Evolutionary conservation across 2,888 invertebrate species (phyloP), one percentile per base, ranked within the genome.

Genomic region (Megastigmus dorsalis): DNA sequence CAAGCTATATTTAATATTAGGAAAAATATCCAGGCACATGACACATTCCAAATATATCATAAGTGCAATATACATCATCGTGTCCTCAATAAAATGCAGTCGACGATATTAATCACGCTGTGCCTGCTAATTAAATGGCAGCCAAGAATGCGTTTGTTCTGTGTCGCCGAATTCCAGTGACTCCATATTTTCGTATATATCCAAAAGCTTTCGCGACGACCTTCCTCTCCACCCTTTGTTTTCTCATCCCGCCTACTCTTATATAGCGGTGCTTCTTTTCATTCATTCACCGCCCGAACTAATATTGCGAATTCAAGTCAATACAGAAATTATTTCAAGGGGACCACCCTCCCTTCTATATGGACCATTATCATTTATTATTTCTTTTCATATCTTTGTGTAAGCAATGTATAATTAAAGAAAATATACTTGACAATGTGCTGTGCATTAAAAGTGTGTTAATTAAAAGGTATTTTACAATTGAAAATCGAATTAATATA

Each of bases 121-220:
- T 7, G 7, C 45, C 10, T 2, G 55, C 71, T 71, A 66, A 73
- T 73, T 66, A 73, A 73, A 72, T 28, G 48, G 2, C 45, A 20
- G 0, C 20, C 55, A 20, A 36, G 71, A 63, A 63, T 63, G 62
- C 48, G 48, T 48, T 55, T 63, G 38, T 55, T 60, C 41, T 26
- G 13, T 41, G 20, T 13, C 20, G 28, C 48, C 15, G 18, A 38
- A 55, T 63, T 60, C 50, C 28, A 38, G 7, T 15, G 15, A 13
- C 65, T 3, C 18, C 57, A 33, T 30, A 69, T 54, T 69, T 62
- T 30, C 52, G 10, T 26, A 45, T 30, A n/a, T 20, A 7, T 7
- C 36, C 20, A 1, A 52, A 38, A 50, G 6, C 38, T 41, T 45
- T 18, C n/a, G 13, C 20, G 36, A 13, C 6, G n/a, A n/a, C n/a